Evolutionary conservation across 2,888 invertebrate genomes (phyloP).

Genomic region (Ischnus inquisitorius): DNA sequence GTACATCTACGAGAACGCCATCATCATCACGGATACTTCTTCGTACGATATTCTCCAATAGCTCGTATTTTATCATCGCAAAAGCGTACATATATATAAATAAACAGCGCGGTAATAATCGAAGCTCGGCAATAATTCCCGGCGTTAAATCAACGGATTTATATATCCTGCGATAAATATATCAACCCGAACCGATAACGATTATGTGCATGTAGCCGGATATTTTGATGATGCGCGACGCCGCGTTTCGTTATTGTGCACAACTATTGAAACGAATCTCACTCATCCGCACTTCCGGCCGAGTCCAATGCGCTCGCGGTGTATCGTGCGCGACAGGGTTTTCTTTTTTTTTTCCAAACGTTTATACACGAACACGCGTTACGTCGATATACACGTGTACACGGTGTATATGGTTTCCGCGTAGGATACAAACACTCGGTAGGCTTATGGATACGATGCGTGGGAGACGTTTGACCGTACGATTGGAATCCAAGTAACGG

Average conservation of each 20-base stretch:
- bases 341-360: no score
- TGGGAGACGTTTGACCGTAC: conserved; percentile 74
- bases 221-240: conserved; percentile 65
- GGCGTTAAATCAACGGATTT: conserved; percentile 14
- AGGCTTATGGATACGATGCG: conserved; percentile 61
- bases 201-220: conserved; percentile 41
- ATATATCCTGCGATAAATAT: conserved; percentile 45
- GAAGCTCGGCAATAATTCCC: not conserved
- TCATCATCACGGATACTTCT: conserved; percentile 47
- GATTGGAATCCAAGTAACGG: conserved; percentile 74
- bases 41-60: conserved; percentile 35
- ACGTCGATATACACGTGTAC: conserved; percentile 7
- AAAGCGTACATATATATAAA: not conserved
- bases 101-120: no score
- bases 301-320: conserved; percentile 46
- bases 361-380: not conserved
- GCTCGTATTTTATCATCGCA: conserved; percentile 15
- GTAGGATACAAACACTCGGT: conserved; percentile 52
- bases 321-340: conserved; percentile 17
- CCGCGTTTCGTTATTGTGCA: conserved; percentile 15
- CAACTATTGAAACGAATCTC: conserved; percentile 65
- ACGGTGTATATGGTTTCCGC: conserved; percentile 42
- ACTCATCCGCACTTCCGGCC: conserved; percentile 70
- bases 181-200: conserved; percentile 19
- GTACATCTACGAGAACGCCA: conserved; percentile 39